Base-by-base conservation (phyloP, 2,888 invertebrate species). In the Hyposoter didymator region DNA sequence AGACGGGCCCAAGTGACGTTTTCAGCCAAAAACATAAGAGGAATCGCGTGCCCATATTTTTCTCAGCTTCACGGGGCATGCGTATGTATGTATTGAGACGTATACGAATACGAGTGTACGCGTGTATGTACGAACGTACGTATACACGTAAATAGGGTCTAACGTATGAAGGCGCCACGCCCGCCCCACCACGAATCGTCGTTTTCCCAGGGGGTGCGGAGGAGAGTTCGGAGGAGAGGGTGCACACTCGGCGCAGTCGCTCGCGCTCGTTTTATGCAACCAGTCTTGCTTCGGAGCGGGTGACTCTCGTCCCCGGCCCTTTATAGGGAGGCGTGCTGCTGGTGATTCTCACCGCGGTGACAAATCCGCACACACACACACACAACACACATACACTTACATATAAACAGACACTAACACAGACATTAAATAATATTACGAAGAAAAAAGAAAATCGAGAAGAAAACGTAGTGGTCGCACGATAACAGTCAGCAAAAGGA, bases 261-360 rank as follows among this genome's bases (percentile, higher is more conserved):
- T 89, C 91, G 93, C 91, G 85, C 93, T 91, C 90, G 91, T 90
- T 92, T 91, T 92, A 93, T 93, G 93, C 93, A 93, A 92, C 92
- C 93, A 93, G 93, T 93, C 91, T 92, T 91, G 92, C 93, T 91
- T 91, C 89, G 91, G 91, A 92, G 92, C 91, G 92, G 92, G 90
- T 89, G 91, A 90, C 89, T 89, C 86, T 80, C 86, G 89, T 90
- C 84, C 86, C 87, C 87, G 88, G 90, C 89, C 86, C 90, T 91
- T 89, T 89, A 90, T 87, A 90, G 90, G 89, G 89, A 89, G 90
- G 88, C 87, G 90, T 90, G 90, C 90, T 86, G 87, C 88, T 87
- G 86, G 78, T 84, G 83, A 78, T 83, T 83, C 70, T 78, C 82
- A 82, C 78, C 66, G 76, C 76, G 78, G 64, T 82, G 72, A 76